A percentile compares a stretch with the other conserved stretches of the same genome.
Evolutionary conservation across 2,888 invertebrate genomes (phyloP).

Genomic region (Caenorhabditis sinica): DNA sequence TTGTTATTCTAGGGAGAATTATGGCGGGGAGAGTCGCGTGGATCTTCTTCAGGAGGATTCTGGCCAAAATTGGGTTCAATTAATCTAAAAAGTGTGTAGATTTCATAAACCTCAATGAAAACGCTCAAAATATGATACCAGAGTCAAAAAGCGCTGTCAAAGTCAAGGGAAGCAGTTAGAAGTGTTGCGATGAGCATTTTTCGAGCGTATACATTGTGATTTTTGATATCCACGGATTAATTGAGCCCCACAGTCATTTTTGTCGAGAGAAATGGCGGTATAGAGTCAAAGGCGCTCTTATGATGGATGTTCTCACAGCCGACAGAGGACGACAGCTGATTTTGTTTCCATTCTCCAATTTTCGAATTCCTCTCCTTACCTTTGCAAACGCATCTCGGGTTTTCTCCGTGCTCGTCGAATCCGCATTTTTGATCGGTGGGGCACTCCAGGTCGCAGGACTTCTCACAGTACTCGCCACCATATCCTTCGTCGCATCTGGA

Average conservation of each 20-base stretch:
- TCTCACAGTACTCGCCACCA: conserved; percentile 58
- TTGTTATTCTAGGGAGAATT: conserved; percentile 50
- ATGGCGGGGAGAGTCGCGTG: conserved; percentile 48
- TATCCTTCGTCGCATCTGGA: conserved; percentile 58
- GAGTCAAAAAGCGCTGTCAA: too few species aligned
- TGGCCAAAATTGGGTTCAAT: neutral
- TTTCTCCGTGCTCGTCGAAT: conserved; percentile 15
- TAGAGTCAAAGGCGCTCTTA: conserved; percentile 15
- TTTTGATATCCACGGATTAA: too few species aligned
- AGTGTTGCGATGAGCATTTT: too few species aligned
- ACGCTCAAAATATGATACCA: too few species aligned
- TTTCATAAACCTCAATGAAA: too few species aligned
- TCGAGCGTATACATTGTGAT: too few species aligned
- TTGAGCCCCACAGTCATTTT: neutral
- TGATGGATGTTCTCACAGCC: conserved; percentile 47
- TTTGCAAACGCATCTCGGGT: conserved; percentile 41
- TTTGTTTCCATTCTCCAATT: neutral
- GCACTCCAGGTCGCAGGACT: conserved; percentile 44
- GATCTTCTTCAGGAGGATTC: neutral
- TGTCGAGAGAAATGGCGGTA: neutral
- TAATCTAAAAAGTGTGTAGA: too few species aligned
- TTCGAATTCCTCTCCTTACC: conserved; percentile 14
- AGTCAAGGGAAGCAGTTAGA: too few species aligned
- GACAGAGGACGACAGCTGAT: conserved; percentile 44
- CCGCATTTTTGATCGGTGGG: conserved; percentile 38